Conservation (phyloP, 2,797 vertebrate genomes). For the Neosalanx taihuensis region DNA sequence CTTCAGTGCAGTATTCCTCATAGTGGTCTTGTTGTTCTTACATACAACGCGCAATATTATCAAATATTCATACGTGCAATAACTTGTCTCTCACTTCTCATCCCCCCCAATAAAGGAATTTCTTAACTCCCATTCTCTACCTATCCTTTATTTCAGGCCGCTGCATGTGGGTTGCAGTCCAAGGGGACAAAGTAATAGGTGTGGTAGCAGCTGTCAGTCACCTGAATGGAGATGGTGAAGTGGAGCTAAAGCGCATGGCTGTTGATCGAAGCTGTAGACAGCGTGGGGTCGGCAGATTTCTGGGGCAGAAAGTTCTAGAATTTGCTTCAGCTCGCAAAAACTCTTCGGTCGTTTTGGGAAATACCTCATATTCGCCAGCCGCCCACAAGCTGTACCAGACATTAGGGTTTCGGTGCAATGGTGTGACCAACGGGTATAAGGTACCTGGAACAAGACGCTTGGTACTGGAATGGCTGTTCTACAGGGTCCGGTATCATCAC, state of each 20-base stretch:
- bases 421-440: constrained; percentile 71
- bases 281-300: constrained; percentile 75
- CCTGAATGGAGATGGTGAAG: constrained; percentile 62
- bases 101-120: too few relatives aligned
- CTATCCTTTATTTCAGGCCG: constrained; percentile 62
- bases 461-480: constrained; percentile 46
- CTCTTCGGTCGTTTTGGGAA: constrained; percentile 78
- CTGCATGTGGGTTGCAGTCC: constrained; percentile 83
- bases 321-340: constrained; percentile 76
- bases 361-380: constrained; percentile 75
- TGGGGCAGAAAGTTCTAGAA: constrained; percentile 81
- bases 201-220: constrained; percentile 73
- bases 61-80: too few relatives aligned
- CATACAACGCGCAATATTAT: too few relatives aligned
- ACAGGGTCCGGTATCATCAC: constrained; percentile 46
- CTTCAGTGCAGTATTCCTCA: too few relatives aligned
- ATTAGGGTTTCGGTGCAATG: constrained; percentile 83
- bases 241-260: constrained; percentile 80
- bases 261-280: constrained; percentile 76
- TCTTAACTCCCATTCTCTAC: background rate
- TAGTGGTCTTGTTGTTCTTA: too few relatives aligned
- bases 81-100: too few relatives aligned
- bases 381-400: constrained; percentile 80
- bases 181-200: constrained; percentile 79
- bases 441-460: constrained; percentile 16